Evolutionary conservation across 2,113 vertebrate species (phyloP), one percentile per base, ranked within the genome.

Genomic region (Terrapene triunguis): DNA sequence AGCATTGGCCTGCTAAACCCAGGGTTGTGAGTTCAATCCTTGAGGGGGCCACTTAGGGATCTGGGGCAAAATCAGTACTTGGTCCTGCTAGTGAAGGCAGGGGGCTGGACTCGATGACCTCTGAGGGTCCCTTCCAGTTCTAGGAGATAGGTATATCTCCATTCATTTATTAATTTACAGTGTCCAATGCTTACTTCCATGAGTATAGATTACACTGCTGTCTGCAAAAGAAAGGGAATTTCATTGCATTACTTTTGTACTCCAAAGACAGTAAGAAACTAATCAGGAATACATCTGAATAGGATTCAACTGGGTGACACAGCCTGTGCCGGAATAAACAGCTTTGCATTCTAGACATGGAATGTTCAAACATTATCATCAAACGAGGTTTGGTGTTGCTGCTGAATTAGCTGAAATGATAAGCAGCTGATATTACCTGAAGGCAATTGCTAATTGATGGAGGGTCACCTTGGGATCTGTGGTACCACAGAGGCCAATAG

Each of bases 311-410:
- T 3, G 53, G 85, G 3, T 48, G 48, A 47, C 32, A 5, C 9
- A 27, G 48, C 32, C 50, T 22, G 10, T 42, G 35, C 89, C 82
- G 1, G 29, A 35, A 53, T 4, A 27, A 87, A 35, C 0, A 9
- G 3, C 8, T 50, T 14, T 10, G 0, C 0, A 1, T 3, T 3
- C 42, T n/a, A 11, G 13, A 47, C 0, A 1, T 1, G 62, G 86
- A 72, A 0, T 35, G 16, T 10, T 54, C 38, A 11, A n/a, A 1
- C 0, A 0, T 35, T 1, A 5, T 32, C 27, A 1, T 1, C 65
- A 10, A 42, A 24, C 2, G 2, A 42, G 69, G 51, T 53, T 78
- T 80, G 2, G 2, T 1, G 42, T 4, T 10, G 48, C 57, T 1
- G 32, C 93, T 82, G 89, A 87, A 32, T 32, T 1, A 78, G 86